These are phyloP conservation scores for Magallana ariakensis DNA, from an alignment of 1,140 invertebrate genomes.

Conservation along the genomic window DNA sequence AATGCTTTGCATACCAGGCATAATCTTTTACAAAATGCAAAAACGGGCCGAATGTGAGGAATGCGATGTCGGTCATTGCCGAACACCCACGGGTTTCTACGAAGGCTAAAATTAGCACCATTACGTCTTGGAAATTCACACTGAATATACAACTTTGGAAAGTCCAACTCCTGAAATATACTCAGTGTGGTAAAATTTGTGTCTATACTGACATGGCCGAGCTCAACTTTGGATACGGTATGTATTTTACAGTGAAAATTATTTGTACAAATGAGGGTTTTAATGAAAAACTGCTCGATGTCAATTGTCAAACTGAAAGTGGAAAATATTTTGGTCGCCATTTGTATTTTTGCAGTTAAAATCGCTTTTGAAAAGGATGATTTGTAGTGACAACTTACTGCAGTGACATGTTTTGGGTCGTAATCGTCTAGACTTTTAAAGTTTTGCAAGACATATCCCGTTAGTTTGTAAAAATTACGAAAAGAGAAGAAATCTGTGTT, in stretches of 20 bases:
- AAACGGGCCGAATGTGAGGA: not conserved
- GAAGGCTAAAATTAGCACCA: slow-evolving; percentile 26
- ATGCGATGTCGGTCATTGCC: not conserved
- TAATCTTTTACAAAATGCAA: not conserved
- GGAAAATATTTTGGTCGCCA: slow-evolving; percentile 36
- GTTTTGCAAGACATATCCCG: not conserved
- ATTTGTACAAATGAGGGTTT: not conserved
- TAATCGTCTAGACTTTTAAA: not conserved
- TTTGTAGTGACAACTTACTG: not conserved
- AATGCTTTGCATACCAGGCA: not conserved
- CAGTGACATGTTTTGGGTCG: not conserved
- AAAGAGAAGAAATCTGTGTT: not conserved
- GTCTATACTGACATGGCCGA: slow-evolving; percentile 11
- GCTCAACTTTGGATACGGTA: slow-evolving; percentile 3
- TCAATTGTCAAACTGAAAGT: slow-evolving; percentile 21
- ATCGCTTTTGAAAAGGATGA: not conserved
- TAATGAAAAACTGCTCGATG: not conserved
- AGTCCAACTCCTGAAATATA: slow-evolving; percentile 25
- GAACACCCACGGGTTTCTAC: slow-evolving; percentile 31
- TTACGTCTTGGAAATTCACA: slow-evolving; percentile 36
- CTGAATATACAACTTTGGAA: slow-evolving; percentile 27
- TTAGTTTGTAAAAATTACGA: no score
- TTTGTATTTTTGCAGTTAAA: not conserved
- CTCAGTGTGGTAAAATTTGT: not conserved
- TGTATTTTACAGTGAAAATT: not conserved